Conservation (phyloP, 1,140 invertebrate species). For the Berghia stephanieae region DNA sequence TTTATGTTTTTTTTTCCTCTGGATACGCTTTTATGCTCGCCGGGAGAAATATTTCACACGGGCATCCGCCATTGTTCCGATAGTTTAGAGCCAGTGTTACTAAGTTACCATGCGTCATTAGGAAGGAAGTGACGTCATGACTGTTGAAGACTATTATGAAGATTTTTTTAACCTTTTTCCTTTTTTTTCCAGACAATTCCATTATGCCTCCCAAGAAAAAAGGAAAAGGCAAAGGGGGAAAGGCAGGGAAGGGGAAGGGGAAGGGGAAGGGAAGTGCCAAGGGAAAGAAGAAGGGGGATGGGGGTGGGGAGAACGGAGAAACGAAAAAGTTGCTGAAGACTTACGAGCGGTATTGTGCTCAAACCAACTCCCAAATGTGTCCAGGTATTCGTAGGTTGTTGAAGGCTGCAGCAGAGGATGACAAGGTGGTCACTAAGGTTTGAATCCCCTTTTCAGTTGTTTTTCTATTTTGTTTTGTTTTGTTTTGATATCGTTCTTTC, state of each 20-base stretch:
- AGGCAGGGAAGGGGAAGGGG: constrained; percentile 40
- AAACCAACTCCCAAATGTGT: constrained; percentile 53
- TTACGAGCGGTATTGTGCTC: constrained; percentile 54
- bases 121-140: no score
- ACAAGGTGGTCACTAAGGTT: constrained; percentile 52
- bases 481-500: background rate
- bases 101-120: no score
- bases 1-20: no score
- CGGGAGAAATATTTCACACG: no score
- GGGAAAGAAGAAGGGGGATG: constrained; percentile 39
- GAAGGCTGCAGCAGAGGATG: constrained; percentile 51
- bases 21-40: no score
- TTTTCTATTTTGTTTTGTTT: background rate
- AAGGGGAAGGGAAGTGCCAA: constrained; percentile 47
- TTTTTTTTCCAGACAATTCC: no score
- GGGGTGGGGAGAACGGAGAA: constrained; percentile 42
- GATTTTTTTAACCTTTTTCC: no score
- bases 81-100: no score
- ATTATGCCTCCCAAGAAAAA: no score
- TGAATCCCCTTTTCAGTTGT: background rate
- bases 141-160: no score
- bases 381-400: constrained; percentile 46
- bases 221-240: constrained; percentile 41
- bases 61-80: no score
- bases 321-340: constrained; percentile 48